Evolutionary conservation across 2,888 invertebrate species (phyloP), one percentile per base, ranked within the genome.

Genomic region (Ophion obscuratus): DNA sequence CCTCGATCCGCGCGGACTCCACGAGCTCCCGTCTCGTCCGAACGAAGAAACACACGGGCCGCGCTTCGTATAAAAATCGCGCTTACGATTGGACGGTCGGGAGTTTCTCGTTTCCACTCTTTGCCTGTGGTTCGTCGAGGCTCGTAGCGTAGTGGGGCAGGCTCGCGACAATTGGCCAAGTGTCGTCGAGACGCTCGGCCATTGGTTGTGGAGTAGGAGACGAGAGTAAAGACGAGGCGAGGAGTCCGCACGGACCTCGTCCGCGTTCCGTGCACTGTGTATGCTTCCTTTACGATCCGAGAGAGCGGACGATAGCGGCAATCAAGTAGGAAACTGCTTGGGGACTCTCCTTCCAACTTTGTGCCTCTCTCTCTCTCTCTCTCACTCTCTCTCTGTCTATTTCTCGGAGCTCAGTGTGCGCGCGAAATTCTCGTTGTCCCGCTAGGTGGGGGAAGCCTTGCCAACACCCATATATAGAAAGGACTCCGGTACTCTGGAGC

Each of bases 281-380:
- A 67, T 78, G 82, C 88, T 92, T 91, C 91, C 92, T 92, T 93
- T 91, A 91, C 91, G 91, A 92, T 47, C 83, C 88, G 87, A 87
- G 89, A 53, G 89, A 90, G 91, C 91, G 92, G 92, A 92, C 93
- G 94, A 94, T 94, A 94, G 93, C 94, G 93, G 94, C 94, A 94
- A 94, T 94, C 94, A 94, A 94, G 93, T 94, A 93, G 93, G 94
- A 94, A 94, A 94, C 94, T 94, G 93, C 93, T 94, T 92, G 93
- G 93, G 53, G 73, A 71, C 61, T 75, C 74, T 81, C 79, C 27
- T 53, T 64, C 71, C 27, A 24, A 40, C 70, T 70, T 73, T 24
- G 53, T 80, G 62, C 31, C 62, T 64, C 79, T 36, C 71, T 57
- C 57, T 62, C 78, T 47, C 70, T 44, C 64, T 47, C 66, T 27